Conservation (phyloP, 1,140 invertebrate genomes). For the Meloidogyne hapla region DNA sequence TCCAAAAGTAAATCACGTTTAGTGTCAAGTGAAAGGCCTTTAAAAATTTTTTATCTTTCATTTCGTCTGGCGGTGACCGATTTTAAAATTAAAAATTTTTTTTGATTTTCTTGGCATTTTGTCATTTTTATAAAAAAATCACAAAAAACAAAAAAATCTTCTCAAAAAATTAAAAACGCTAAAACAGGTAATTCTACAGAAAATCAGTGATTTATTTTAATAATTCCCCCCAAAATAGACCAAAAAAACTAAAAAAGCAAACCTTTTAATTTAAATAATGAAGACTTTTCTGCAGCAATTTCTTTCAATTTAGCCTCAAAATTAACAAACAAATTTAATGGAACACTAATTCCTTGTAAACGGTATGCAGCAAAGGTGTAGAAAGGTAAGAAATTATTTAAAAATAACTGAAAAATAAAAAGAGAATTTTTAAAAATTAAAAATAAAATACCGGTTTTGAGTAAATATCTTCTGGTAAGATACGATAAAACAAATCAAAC, state of each 20-base stretch:
- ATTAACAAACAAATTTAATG: slow-evolving; percentile 26
- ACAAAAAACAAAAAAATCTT: too few species aligned
- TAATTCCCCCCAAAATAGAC: too few species aligned
- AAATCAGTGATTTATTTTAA: too few species aligned
- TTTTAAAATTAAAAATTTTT: too few species aligned
- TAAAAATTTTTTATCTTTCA: not conserved
- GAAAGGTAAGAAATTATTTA: slow-evolving; percentile 60
- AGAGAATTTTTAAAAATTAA: not conserved
- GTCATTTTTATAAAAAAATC: too few species aligned
- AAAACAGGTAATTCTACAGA: too few species aligned
- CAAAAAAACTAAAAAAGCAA: not conserved
- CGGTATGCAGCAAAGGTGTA: slow-evolving; percentile 51
- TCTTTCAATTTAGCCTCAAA: slow-evolving; percentile 34
- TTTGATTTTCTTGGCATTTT: too few species aligned
- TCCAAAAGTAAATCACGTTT: slow-evolving; percentile 48
- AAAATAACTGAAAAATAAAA: slow-evolving; percentile 27
- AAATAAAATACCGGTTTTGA: slow-evolving; percentile 26
- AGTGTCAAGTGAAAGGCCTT: slow-evolving; percentile 45
- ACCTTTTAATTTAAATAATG: slow-evolving; percentile 41
- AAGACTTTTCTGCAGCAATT: slow-evolving; percentile 5
- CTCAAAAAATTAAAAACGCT: too few species aligned
- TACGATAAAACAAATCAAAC: slow-evolving; percentile 62
- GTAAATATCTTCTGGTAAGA: slow-evolving; percentile 55
- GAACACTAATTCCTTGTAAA: slow-evolving; percentile 40
- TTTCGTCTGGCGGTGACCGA: too few species aligned